phyloP scores from a whole-genome alignment of 2,113 vertebrate genomes.

The Apteryx mantelli region DNA sequence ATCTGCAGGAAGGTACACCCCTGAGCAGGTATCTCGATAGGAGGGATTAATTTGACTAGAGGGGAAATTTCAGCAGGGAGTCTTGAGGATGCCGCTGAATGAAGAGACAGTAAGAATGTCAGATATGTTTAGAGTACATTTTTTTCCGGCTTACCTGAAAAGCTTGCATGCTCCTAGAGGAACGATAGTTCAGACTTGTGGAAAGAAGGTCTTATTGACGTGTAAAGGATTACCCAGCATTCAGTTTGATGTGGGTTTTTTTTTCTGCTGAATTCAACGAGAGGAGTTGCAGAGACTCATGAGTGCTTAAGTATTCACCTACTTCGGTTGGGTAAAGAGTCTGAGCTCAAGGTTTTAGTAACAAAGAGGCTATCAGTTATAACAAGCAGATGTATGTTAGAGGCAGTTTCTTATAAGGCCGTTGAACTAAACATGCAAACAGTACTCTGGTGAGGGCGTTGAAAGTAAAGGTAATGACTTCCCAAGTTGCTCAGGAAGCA shows the following conservation, averaged over 20 bases:
- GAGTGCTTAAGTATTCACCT: not conserved
- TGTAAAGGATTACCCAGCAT: not conserved
- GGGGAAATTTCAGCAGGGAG: not conserved
- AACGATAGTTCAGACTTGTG: not conserved
- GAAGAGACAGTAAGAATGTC: not conserved
- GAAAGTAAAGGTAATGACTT: not conserved
- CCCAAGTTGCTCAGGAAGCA: not conserved
- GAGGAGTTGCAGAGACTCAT: not conserved
- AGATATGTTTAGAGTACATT: accelerated
- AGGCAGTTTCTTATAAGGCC: not conserved
- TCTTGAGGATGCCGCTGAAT: not conserved
- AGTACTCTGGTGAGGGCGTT: not conserved
- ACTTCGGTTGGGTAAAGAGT: accelerated
- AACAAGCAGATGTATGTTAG: not conserved
- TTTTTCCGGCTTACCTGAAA: not conserved
- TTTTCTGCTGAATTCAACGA: not conserved
- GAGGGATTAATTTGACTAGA: too few relatives aligned
- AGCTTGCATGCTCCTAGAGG: not conserved
- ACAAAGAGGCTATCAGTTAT: not conserved
- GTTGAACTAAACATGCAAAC: not conserved
- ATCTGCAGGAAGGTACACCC: accelerated
- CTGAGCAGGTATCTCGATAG: accelerated
- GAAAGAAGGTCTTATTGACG: not conserved
- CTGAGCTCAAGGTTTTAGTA: not conserved
- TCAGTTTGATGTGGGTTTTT: not conserved